A percentile compares a stretch with the other conserved stretches of the same genome.
phyloP scores from a whole-genome alignment of 1,140 invertebrate species.

The Achatina immaculata region DNA sequence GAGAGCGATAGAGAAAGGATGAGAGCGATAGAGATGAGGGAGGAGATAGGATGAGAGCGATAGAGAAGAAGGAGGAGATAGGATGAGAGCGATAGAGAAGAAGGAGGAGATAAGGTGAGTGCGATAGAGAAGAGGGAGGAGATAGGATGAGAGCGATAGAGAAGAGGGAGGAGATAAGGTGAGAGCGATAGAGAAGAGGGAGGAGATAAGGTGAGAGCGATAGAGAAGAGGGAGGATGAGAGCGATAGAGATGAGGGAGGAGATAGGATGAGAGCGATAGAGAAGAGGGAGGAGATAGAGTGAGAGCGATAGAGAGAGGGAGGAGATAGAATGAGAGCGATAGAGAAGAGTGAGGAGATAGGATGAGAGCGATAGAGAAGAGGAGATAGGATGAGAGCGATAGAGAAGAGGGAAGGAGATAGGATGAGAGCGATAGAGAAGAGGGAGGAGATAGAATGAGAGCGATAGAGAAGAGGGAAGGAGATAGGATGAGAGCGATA shows the following conservation, averaged over 20 bases:
- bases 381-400: background rate
- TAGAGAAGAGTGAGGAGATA: background rate
- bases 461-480: background rate
- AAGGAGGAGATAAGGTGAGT: background rate
- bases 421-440: background rate
- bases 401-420: background rate
- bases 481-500: background rate
- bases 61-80: too few species aligned
- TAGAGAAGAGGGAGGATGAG: background rate
- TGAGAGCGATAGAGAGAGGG: background rate
- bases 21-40: background rate
- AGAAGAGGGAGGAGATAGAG: background rate
- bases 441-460: background rate
- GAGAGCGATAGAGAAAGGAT: background rate
- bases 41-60: background rate
- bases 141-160: background rate
- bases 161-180: conserved; percentile 10
- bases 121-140: background rate
- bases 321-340: background rate
- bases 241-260: too few species aligned
- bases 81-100: background rate
- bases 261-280: too few species aligned
- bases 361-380: background rate
- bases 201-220: background rate
- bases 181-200: conserved; percentile 15